A percentile compares a stretch with the other conserved stretches of the same genome.
Conservation (phyloP, 1,140 invertebrate species). For the Heterodera carotae region DNA sequence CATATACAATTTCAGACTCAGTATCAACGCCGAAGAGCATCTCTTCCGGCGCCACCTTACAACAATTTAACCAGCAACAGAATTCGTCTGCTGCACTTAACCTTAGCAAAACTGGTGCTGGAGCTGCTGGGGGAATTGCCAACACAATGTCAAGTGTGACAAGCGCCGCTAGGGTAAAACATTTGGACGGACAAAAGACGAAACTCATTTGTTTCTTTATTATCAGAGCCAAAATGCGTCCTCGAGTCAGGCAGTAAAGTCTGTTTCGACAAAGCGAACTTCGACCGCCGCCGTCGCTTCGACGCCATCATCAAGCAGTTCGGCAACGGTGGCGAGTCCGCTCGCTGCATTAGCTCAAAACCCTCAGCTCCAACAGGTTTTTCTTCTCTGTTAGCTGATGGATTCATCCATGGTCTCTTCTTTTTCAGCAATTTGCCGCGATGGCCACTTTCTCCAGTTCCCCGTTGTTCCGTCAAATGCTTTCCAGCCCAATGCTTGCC, state of each 20-base stretch:
- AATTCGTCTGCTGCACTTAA: slow-evolving; percentile 7
- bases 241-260: neutral
- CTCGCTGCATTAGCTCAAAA: slow-evolving; percentile 30
- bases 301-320: slow-evolving; percentile 13
- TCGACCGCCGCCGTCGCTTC: neutral
- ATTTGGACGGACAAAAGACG: neutral
- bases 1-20: neutral
- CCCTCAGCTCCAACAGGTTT: slow-evolving; percentile 8
- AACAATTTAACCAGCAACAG: slow-evolving; percentile 9
- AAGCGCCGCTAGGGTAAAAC: neutral
- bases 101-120: neutral
- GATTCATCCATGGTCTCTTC: neutral
- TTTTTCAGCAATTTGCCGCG: slow-evolving; percentile 20
- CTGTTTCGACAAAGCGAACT: slow-evolving; percentile 10
- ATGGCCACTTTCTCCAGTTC: slow-evolving; percentile 15
- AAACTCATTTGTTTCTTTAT: slow-evolving; percentile 4
- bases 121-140: neutral
- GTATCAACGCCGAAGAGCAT: neutral
- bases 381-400: neutral
- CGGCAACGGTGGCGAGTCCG: slow-evolving; percentile 18
- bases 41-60: neutral
- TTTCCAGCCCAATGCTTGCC: neutral
- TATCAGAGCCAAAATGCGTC: slow-evolving; percentile 1
- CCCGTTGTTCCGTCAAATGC: neutral
- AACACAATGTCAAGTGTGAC: slow-evolving; percentile 2